Evolutionary conservation across 2,797 vertebrate species (phyloP), one percentile per base, ranked within the genome.

Genomic region (Chelonia mydas): DNA sequence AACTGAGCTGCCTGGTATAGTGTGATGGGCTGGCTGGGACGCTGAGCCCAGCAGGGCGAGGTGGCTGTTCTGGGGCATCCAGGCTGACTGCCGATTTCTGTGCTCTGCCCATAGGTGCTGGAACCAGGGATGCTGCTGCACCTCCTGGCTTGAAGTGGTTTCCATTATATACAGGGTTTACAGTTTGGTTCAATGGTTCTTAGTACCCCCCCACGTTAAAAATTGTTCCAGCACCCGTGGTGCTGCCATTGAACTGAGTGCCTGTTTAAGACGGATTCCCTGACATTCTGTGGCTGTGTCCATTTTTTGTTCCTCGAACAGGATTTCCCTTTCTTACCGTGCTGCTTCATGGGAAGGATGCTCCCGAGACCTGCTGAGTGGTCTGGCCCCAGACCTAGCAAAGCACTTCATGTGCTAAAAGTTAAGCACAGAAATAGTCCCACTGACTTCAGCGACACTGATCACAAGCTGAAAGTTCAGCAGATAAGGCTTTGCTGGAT

Each of bases 211-310:
- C 57, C 57, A 6, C 28, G 2, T 12, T 13, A 59, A 28, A 59
- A 28, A 31, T 11, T 21, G 33, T 33, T 12, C 57, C 27, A 59
- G 57, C 5, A 2, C 28, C 12, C 11, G 1, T 31, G 27, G 57
- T 31, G 11, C 57, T 31, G 28, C 61, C 55, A 37, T 96, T 88
- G 93, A 92, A 90, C 85, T 90, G 55, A 50, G 47, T 93, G 81
- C 83, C 82, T 95, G 93, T 96, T 96, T 81, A 93, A 96, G 90
- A 88, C 55, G 51, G 92, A 93, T 94, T 76, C 94, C 19, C 4
- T 81, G 91, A 90, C 83, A 94, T 82, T 90, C 28, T 81, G 85
- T 88, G 89, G 49, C 51, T 80, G 5, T 23, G 84, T 92, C 93
- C 59, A 76, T 87, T 82, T 54, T 88, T 23, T 54, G 83, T 87